A percentile compares a stretch with the other conserved stretches of the same genome.
These are phyloP conservation scores for Cybosia mesomella DNA, from an alignment of 2,888 invertebrate genomes.

Conservation along the genomic window DNA sequence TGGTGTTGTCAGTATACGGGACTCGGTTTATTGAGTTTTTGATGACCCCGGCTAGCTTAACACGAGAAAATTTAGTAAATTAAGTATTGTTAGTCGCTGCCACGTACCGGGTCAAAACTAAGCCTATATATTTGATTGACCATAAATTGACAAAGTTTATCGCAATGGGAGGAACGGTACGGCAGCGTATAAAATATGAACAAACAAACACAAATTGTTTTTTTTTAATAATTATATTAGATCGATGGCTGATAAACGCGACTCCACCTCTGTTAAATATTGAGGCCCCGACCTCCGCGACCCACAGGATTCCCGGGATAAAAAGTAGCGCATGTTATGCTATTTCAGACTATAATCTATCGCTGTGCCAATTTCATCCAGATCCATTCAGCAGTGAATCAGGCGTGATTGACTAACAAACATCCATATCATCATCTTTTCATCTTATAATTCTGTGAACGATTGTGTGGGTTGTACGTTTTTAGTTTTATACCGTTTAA, in stretches of 20 bases:
- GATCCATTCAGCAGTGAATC: not conserved
- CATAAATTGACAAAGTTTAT: no score
- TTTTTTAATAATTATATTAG: no score
- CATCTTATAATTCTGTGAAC: not conserved
- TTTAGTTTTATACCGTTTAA: no score
- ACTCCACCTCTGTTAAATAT: not conserved
- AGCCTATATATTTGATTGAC: no score
- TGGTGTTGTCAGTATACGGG: constrained; percentile 10
- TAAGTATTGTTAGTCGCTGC: no score
- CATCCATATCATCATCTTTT: not conserved
- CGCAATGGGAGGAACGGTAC: no score
- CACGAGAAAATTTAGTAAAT: not conserved
- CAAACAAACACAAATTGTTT: no score
- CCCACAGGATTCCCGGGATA: not conserved
- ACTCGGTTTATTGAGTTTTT: constrained; percentile 21
- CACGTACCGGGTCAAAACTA: no score
- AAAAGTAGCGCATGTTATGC: not conserved
- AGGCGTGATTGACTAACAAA: not conserved
- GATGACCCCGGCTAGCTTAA: not conserved
- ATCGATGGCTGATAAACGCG: no score
- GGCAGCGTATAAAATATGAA: no score
- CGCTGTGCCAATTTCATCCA: constrained; percentile 1
- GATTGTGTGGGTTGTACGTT: no score
- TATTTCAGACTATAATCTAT: not conserved
- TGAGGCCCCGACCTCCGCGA: not conserved